These are phyloP conservation scores for Catocala nupta DNA, from an alignment of 2,888 invertebrate genomes.

Conservation along the genomic window DNA sequence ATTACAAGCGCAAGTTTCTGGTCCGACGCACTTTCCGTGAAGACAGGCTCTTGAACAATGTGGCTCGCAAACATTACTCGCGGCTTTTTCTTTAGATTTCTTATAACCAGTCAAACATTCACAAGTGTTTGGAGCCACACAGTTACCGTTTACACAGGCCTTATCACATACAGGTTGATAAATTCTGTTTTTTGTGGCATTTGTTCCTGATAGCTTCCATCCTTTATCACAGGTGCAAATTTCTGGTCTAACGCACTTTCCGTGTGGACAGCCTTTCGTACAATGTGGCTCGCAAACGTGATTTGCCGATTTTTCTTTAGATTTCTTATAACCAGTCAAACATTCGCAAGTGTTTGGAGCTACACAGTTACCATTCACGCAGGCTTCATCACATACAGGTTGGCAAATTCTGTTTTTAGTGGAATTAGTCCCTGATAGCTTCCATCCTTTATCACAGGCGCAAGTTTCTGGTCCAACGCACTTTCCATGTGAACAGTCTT, in stretches of 20 bases:
- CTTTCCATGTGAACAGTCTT: neutral
- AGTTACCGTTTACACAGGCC: constrained; percentile 16
- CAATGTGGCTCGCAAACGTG: constrained; percentile 26
- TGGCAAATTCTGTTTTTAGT: constrained; percentile 13
- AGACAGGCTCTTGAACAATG: constrained; percentile 24
- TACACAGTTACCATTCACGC: constrained; percentile 28
- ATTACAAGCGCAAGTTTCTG: constrained; percentile 26
- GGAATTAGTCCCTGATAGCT: neutral
- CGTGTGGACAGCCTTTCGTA: constrained; percentile 25
- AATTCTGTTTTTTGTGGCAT: neutral
- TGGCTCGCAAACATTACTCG: constrained; percentile 17
- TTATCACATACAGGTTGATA: constrained; percentile 30
- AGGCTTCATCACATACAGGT: constrained; percentile 24
- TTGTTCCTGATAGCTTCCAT: constrained; percentile 11
- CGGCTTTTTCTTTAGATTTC: neutral
- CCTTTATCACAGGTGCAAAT: constrained; percentile 28
- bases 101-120: constrained; percentile 19
- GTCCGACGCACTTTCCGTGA: constrained; percentile 24
- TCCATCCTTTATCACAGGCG: constrained; percentile 17
- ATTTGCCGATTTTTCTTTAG: neutral
- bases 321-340: constrained; percentile 21
- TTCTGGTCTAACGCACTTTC: constrained; percentile 33
- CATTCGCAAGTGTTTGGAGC: constrained; percentile 36
- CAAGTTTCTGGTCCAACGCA: neutral
- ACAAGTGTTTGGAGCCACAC: constrained; percentile 30